Evolutionary conservation across 2,888 invertebrate genomes (phyloP).

Genomic region (Lycaena phlaeas): DNA sequence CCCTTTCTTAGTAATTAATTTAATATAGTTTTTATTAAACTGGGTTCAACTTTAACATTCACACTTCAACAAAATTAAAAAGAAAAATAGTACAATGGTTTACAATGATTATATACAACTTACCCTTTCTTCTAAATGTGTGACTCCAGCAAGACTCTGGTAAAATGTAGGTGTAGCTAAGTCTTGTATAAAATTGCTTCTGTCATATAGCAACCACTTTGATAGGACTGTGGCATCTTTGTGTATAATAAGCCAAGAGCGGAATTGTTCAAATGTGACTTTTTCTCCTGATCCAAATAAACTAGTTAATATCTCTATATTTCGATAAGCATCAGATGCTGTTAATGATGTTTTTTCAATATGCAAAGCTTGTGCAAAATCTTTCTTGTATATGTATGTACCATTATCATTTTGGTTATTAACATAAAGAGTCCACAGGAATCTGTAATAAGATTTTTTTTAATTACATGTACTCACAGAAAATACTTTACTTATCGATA

Average conservation of each 20-base stretch:
- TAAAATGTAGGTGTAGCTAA: slow-evolving; percentile 93
- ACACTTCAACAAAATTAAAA: no score
- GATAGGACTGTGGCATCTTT: slow-evolving; percentile 85
- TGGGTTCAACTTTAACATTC: no score
- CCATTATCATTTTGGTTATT: slow-evolving; percentile 80
- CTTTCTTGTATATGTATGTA: slow-evolving; percentile 80
- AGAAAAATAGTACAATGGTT: no score
- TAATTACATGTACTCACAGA: no score
- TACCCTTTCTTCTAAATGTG: slow-evolving; percentile 86
- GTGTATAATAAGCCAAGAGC: slow-evolving; percentile 83
- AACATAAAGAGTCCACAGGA: slow-evolving; percentile 89
- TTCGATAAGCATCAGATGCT: slow-evolving; percentile 37
- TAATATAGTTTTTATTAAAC: no score
- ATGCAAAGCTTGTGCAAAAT: slow-evolving; percentile 78
- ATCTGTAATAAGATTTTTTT: slow-evolving; percentile 53
- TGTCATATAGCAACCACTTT: slow-evolving; percentile 85
- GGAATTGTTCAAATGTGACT: slow-evolving; percentile 82
- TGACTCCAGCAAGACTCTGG: slow-evolving; percentile 94
- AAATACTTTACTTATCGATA: neutral
- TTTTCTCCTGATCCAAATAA: slow-evolving; percentile 58
- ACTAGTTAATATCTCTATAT: slow-evolving; percentile 49
- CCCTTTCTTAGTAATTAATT: no score
- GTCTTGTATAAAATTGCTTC: slow-evolving; percentile 83
- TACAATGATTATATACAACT: slow-evolving; percentile 29
- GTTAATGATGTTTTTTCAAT: slow-evolving; percentile 67